Base-by-base conservation (phyloP, 2,113 vertebrate species). In the Dendropsophus ebraccatus region DNA sequence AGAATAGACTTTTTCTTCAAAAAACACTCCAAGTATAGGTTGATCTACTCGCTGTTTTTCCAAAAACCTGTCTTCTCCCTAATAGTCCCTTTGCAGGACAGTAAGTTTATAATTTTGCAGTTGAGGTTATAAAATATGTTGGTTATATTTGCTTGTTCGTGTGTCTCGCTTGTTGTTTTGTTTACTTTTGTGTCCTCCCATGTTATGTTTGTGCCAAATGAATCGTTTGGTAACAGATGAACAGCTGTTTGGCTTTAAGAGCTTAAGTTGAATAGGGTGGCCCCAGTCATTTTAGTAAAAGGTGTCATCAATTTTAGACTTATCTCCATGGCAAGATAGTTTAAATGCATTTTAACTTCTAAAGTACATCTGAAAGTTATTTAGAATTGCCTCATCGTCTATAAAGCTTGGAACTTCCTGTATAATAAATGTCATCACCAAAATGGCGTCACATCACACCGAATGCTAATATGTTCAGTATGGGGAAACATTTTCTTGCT, bases 281-380 rank as follows among this genome's bases (percentile, higher is more conserved):
- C 60, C 17, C 14, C n/a, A 52, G 47, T 45, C 45, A 25, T 65
- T 81, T 30, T 11, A 67, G 58, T n/a, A 23, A 45, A 67, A 65
- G 23, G 79, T 49, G 41, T 81, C 79, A 67, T 81, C 58, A 67
- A 67, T 81, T 49, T 41, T 58, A 47, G 79, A 67, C 62, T 81
- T 81, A 81, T 81, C 79, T 81, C 60, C 50, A 47, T 35, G 8
- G 58, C 19, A 32, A 37, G 37, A 25, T 82, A 30, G 54, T 52
- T 70, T 69, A 21, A n/a, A 23, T 49, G 25, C 28, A 50, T 47
- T 52, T 17, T 52, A 70, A 35, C 79, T 72, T 72, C 65, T 72
- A 82, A 82, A 32, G 65, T 37, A 54, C 65, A 82, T 25, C 65
- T 82, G 81, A 72, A 82, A 72, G 65, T 41, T 70, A 82, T 82